Percentiles rank a stretch among this genome's conserved stretches.
phyloP scores from a whole-genome alignment of 2,888 invertebrate species.

The Hydrotaea diabolus region DNA sequence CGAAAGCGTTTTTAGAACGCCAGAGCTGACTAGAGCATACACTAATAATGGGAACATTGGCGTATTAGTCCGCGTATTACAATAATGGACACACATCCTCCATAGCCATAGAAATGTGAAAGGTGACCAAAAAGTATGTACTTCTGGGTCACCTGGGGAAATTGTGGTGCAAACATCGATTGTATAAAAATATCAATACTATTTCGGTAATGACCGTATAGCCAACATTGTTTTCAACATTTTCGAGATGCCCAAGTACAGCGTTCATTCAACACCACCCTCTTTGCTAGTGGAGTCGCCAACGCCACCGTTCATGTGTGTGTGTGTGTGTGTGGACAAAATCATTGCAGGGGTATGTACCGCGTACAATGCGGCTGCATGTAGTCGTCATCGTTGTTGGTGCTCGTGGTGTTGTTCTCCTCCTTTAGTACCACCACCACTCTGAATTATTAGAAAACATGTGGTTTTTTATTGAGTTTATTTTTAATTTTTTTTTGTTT shows the following conservation, averaged over 20 bases:
- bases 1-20: slow-evolving; percentile 25
- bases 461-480: slow-evolving; percentile 32
- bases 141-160: slow-evolving; percentile 33
- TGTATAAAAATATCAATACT: slow-evolving; percentile 33
- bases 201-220: slow-evolving; percentile 17
- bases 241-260: background rate
- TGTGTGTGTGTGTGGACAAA: slow-evolving; percentile 39
- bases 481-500: background rate
- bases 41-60: background rate
- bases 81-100: background rate
- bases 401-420: background rate
- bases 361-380: background rate
- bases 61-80: no score
- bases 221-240: background rate
- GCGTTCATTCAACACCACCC: background rate
- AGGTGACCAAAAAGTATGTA: slow-evolving; percentile 63
- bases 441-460: slow-evolving; percentile 18
- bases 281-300: background rate
- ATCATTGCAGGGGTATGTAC: slow-evolving; percentile 38
- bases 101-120: slow-evolving; percentile 37
- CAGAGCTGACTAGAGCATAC: background rate
- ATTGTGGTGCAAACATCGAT: background rate
- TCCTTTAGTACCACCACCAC: background rate
- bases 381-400: background rate
- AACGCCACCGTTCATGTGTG: background rate